A percentile compares a stretch with the other conserved stretches of the same genome.
These are phyloP conservation scores for Myripristis murdjan DNA, from an alignment of 2,797 vertebrate species.

Conservation along the genomic window DNA sequence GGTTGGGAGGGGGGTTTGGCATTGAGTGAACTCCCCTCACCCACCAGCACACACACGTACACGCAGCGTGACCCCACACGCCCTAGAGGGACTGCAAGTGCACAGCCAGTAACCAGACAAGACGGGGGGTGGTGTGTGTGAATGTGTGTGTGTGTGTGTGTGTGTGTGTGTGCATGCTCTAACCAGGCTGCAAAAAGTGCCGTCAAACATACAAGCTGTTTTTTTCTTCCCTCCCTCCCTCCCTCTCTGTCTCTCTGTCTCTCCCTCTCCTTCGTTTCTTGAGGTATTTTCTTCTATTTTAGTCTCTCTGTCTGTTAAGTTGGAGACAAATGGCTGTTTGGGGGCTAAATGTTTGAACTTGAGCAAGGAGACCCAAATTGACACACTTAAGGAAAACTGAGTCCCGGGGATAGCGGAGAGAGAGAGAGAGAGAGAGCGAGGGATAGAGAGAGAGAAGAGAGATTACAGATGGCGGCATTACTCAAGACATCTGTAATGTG, in stretches of 20 bases:
- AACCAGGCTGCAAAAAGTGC: constrained; percentile 83
- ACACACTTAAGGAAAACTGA: constrained; percentile 82
- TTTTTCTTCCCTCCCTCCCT: constrained; percentile 44
- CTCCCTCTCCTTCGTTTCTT: constrained; percentile 77
- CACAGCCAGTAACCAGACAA: constrained; percentile 83
- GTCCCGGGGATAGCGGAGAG: constrained; percentile 74
- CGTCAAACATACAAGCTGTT: constrained; percentile 80
- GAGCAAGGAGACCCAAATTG: constrained; percentile 84
- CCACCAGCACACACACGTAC: constrained; percentile 52
- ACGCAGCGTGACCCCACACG: constrained; percentile 68
- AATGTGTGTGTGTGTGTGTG: constrained; percentile 24
- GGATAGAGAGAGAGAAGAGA: constrained; percentile 61
- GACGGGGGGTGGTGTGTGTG: constrained; percentile 50
- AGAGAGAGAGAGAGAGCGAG: constrained; percentile 44
- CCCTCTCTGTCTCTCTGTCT: too few relatives aligned
- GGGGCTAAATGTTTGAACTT: constrained; percentile 86
- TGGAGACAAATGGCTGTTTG: constrained; percentile 81
- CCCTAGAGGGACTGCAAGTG: constrained; percentile 84
- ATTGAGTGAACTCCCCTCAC: constrained; percentile 82
- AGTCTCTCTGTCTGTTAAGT: constrained; percentile 73
- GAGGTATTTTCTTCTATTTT: constrained; percentile 79
- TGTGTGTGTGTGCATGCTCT: constrained; percentile 28
- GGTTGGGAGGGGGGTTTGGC: constrained; percentile 69
- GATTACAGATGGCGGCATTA: constrained; percentile 84
- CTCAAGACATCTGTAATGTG: constrained; percentile 86